Evolutionary conservation across 2,113 vertebrate species (phyloP).

Genomic region (Ophthalmolycus amberensis): DNA sequence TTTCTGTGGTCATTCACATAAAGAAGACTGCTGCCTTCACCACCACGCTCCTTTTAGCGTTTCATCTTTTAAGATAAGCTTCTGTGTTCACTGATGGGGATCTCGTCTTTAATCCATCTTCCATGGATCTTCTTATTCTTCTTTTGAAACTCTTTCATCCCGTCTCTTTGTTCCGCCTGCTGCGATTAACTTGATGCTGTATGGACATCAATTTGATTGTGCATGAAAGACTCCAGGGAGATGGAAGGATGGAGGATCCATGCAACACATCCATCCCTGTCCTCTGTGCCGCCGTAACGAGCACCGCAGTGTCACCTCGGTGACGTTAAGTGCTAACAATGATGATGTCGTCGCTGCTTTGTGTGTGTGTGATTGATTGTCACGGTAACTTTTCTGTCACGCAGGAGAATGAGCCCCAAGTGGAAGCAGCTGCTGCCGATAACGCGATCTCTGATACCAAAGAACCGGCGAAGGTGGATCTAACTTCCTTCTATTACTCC

Average conservation of each 20-base stretch:
- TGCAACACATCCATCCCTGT: background rate
- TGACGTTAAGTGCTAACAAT: constrained; percentile 16
- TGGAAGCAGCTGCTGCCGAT: constrained; percentile 82
- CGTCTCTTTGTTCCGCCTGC: constrained; percentile 11
- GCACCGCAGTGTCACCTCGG: background rate
- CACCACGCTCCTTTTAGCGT: background rate
- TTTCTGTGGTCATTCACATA: background rate
- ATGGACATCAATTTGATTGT: background rate
- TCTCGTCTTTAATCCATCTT: constrained; percentile 22
- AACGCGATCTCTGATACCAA: constrained; percentile 82
- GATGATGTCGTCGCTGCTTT: background rate
- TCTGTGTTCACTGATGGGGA: constrained; percentile 8
- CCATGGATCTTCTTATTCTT: background rate
- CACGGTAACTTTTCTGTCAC: constrained; percentile 88
- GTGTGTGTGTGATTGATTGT: constrained; percentile 79
- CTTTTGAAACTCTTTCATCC: constrained; percentile 1
- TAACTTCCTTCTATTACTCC: constrained; percentile 63
- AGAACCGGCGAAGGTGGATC: constrained; percentile 92
- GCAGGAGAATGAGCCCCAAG: constrained; percentile 86
- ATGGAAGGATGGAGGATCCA: background rate
- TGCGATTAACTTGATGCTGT: background rate
- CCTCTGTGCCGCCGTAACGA: constrained; percentile 9
- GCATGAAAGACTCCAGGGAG: constrained; percentile 38
- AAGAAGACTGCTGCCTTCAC: constrained; percentile 42
- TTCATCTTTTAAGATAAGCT: background rate